Evolutionary conservation across 53 echinoderm and acorn worm genomes (phyloP).

Genomic region (Actinopyga echinites): DNA sequence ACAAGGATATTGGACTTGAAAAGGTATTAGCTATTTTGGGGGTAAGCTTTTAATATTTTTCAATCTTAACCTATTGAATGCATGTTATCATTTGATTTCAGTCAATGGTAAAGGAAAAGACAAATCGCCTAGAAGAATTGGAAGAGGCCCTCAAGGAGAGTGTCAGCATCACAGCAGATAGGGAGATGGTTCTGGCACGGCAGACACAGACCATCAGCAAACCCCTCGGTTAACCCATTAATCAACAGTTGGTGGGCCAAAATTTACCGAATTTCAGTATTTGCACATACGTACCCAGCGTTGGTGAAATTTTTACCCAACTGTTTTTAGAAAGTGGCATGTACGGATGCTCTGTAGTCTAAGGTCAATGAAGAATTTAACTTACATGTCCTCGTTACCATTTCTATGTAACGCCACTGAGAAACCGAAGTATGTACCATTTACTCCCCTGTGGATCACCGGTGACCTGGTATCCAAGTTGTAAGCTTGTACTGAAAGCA

Average conservation of each 20-base stretch:
- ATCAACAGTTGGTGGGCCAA: too few relatives aligned
- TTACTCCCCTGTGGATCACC: neutral
- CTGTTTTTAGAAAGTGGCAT: too few relatives aligned
- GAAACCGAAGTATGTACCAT: slow-evolving; percentile 11
- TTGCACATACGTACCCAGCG: too few relatives aligned
- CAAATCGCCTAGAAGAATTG: slow-evolving; percentile 88
- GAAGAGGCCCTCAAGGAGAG: slow-evolving; percentile 98
- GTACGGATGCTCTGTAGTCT: too few relatives aligned
- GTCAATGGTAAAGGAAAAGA: slow-evolving; percentile 86
- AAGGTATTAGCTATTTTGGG: too few relatives aligned
- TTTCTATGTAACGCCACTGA: slow-evolving; percentile 15
- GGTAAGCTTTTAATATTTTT: neutral
- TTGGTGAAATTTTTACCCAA: too few relatives aligned
- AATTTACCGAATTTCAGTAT: too few relatives aligned
- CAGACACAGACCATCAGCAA: slow-evolving; percentile 87
- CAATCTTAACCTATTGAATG: neutral
- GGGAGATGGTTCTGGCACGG: slow-evolving; percentile 91
- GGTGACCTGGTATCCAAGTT: slow-evolving; percentile 17
- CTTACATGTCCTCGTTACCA: slow-evolving; percentile 3
- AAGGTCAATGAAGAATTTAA: neutral
- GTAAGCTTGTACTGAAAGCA: neutral
- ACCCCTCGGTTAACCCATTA: too few relatives aligned
- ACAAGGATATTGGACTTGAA: too few relatives aligned
- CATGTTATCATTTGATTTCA: slow-evolving; percentile 16
- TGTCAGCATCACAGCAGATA: slow-evolving; percentile 93